Evolutionary conservation across 2,113 vertebrate species (phyloP), one percentile per base, ranked within the genome.

Genomic region (Nothobranchius furzeri): DNA sequence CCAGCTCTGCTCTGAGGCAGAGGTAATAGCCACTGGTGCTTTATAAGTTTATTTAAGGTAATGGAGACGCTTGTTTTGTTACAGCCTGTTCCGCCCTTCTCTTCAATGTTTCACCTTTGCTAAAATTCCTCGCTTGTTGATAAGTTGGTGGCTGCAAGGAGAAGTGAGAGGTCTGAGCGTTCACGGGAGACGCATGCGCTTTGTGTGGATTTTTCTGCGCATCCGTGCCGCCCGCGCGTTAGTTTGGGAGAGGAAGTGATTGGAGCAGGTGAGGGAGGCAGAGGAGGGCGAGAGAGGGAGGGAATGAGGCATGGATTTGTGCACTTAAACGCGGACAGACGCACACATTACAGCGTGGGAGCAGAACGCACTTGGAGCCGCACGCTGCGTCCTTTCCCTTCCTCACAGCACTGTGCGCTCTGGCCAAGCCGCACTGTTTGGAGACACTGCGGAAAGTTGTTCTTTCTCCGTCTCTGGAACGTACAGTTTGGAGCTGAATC

Each of bases 11-110:
- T 90, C 91, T 93, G 93, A 8, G 9, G 92, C 91, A 79, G 90
- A 85, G 88, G 90, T 92, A 94, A 95, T 93, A 95, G 94, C 93
- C 93, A 51, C 61, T 83, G 91, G 92, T 92, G 83, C 88, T 96
- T 95, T 94, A 95, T 94, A 92, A 87, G 94, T 93, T 96, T 95
- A 95, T 96, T 96, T 94, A 93, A 92, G 94, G 94, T 84, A 92
- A 94, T 94, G 93, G 91, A 94, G 93, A 93, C 90, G 86, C 88
- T 87, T 94, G 93, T 94, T 96, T 95, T 94, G 94, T 94, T 93
- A 92, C 83, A 11, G 83, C 63, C 85, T 50, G 85, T 88, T 91
- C 92, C 79, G 81, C 92, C 92, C 86, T 82, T 62, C 17, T 36
- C 61, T 93, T 93, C 91, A 93, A 91, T 93, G 89, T 92, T 93